Base-by-base conservation (phyloP, 92 coral and sea anemone species). In the Epizoanthus scotinus region DNA sequence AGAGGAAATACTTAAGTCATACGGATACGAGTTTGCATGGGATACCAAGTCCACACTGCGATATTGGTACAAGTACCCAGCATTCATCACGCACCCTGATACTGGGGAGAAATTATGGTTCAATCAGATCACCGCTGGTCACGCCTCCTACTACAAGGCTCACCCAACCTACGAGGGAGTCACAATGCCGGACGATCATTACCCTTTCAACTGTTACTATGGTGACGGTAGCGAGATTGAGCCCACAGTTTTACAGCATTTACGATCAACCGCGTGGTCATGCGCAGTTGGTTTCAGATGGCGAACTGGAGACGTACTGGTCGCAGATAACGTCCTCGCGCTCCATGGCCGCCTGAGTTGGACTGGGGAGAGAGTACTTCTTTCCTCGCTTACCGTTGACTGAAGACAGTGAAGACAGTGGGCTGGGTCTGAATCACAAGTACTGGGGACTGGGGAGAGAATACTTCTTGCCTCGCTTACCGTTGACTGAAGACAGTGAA, bases 251-350 rank as follows among this genome's bases (percentile, higher is more conserved):
- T 57, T 90, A 34, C 91, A 92, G 86, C 91, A 90, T 88, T 84
- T 92, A 63, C 86, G 94, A n/a, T 87, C 88, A 56, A 64, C 64
- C 9, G 63, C 84, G 29, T 92, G 97, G 94, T 65, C 87, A 64
- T 85, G 91, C 78, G 88, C 94, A 8, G 91, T 92, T 1, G 97
- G 94, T 14, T 90, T 90, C 82, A 91, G 82, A 26, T 91, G 94
- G 94, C 77, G 70, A 47, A 81, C 81, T 5, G 91, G 88, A 14
- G 94, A 91, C 82, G 72, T 91, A 2, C 29, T 91, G 27, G 79
- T 88, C 22, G 78, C 88, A 49, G 94, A 91, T 83, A 91, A 91
- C 71, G 67, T 85, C 8, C 71, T 69, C 38, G 89, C 78, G 8
- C 78, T 84, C 67, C 94, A 91, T 63, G 94, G 91, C 67, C 84